phyloP scores from a whole-genome alignment of 2,888 invertebrate genomes.

The Dynastes hyllus region DNA sequence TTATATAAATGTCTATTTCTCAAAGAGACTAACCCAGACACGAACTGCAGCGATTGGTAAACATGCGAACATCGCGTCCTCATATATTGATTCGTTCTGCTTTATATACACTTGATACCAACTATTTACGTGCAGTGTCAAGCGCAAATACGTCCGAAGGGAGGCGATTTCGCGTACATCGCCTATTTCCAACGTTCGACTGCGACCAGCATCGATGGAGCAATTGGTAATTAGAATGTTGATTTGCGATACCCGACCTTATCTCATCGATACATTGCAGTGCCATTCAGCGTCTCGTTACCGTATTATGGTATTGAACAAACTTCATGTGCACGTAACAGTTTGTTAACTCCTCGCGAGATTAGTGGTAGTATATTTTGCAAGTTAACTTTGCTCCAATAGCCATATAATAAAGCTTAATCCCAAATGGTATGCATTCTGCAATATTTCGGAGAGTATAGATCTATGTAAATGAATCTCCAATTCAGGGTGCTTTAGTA shows the following conservation, averaged over 20 bases:
- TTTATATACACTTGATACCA: constrained; percentile 13
- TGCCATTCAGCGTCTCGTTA: too few species aligned
- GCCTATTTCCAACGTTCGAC: neutral
- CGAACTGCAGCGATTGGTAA: neutral
- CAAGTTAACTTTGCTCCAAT: constrained; percentile 37
- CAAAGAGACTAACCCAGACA: too few species aligned
- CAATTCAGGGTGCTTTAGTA: constrained; percentile 51
- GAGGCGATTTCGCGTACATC: neutral
- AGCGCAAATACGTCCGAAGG: constrained; percentile 21
- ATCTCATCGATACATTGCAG: too few species aligned
- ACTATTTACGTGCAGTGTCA: constrained; percentile 13
- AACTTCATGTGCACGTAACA: neutral
- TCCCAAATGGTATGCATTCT: constrained; percentile 45
- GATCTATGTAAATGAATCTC: constrained; percentile 3
- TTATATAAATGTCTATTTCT: too few species aligned
- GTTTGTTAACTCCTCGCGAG: too few species aligned
- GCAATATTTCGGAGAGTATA: neutral
- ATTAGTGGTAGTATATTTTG: constrained; percentile 35
- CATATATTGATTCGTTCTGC: constrained; percentile 23
- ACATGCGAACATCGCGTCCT: neutral
- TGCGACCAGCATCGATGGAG: neutral
- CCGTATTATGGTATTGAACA: neutral
- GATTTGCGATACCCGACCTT: constrained; percentile 7
- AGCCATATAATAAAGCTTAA: constrained; percentile 44
- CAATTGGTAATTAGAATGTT: neutral